A percentile compares a stretch with the other conserved stretches of the same genome.
phyloP scores from a whole-genome alignment of 2,888 invertebrate species.

The Mesorhabditis spiculigera region DNA sequence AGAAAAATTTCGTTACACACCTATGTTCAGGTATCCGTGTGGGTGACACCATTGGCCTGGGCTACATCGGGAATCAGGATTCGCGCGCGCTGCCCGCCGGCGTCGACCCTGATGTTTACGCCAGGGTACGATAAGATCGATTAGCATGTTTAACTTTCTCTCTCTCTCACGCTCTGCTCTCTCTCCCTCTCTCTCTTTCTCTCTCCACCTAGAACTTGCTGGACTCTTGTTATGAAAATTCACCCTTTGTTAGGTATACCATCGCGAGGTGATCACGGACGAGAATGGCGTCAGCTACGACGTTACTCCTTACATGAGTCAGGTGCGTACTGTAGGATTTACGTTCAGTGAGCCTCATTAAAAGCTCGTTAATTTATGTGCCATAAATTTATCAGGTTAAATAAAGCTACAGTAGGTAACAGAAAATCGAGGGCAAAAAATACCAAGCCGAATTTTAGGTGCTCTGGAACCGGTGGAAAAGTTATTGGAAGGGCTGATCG shows the following conservation, averaged over 20 bases:
- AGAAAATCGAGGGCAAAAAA: neutral
- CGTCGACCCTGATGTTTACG: slow-evolving; percentile 1
- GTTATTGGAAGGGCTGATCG: neutral
- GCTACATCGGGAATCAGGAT: slow-evolving; percentile 1
- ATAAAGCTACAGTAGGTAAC: too few species aligned
- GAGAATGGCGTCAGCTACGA: neutral
- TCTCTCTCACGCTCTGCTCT: too few species aligned
- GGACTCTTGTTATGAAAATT: slow-evolving; percentile 1
- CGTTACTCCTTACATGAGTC: neutral
- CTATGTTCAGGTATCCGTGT: neutral
- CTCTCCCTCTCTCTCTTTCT: too few species aligned
- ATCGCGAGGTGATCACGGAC: neutral
- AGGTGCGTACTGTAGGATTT: neutral
- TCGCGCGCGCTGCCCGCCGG: neutral
- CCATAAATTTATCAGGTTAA: too few species aligned
- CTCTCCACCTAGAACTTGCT: neutral
- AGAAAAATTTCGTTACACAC: too few species aligned
- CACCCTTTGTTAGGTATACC: neutral
- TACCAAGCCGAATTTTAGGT: neutral
- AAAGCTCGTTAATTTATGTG: too few species aligned
- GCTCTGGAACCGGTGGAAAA: neutral
- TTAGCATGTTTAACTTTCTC: too few species aligned
- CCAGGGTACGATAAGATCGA: neutral
- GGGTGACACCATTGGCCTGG: slow-evolving; percentile 5
- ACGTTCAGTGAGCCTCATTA: too few species aligned